phyloP scores from a whole-genome alignment of 1,140 invertebrate genomes.

The Drosophila mojavensis region DNA sequence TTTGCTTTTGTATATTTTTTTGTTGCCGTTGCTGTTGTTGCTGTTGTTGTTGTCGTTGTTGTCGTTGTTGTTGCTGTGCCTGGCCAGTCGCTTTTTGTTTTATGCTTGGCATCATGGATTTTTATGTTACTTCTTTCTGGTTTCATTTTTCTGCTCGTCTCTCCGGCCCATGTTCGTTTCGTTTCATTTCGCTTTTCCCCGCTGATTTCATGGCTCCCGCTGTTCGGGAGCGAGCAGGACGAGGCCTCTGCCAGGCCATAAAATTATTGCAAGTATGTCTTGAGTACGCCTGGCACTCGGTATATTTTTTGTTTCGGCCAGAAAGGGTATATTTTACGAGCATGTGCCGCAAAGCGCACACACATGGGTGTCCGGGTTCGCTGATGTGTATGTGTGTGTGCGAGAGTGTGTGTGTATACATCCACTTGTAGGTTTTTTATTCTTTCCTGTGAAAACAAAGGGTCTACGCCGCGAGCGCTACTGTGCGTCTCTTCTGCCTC shows the following conservation, averaged over 20 bases:
- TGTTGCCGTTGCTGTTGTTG: not conserved
- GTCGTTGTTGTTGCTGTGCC: constrained; percentile 59
- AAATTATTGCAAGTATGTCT: constrained; percentile 82
- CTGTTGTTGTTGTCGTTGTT: constrained; percentile 44
- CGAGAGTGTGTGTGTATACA: constrained; percentile 38
- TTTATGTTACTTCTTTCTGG: constrained; percentile 81
- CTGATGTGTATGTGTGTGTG: not conserved
- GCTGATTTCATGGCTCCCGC: constrained; percentile 72
- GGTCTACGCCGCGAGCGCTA: constrained; percentile 56
- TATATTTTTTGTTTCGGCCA: constrained; percentile 55
- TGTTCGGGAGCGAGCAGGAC: constrained; percentile 24
- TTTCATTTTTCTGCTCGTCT: constrained; percentile 55
- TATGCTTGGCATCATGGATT: constrained; percentile 79
- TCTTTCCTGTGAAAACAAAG: constrained; percentile 77
- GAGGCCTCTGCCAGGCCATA: constrained; percentile 74
- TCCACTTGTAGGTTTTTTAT: constrained; percentile 79
- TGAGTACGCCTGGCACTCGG: constrained; percentile 78
- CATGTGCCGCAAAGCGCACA: constrained; percentile 63
- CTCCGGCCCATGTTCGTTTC: constrained; percentile 36
- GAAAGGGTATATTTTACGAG: constrained; percentile 78
- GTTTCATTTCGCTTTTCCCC: constrained; percentile 60
- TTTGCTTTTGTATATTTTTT: constrained; percentile 57
- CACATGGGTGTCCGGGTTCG: constrained; percentile 24
- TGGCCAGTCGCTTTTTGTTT: constrained; percentile 77
- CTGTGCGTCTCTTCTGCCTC: constrained; percentile 55